These are phyloP conservation scores for Hemiprocne comata DNA, from an alignment of 2,113 vertebrate genomes.

Conservation along the genomic window DNA sequence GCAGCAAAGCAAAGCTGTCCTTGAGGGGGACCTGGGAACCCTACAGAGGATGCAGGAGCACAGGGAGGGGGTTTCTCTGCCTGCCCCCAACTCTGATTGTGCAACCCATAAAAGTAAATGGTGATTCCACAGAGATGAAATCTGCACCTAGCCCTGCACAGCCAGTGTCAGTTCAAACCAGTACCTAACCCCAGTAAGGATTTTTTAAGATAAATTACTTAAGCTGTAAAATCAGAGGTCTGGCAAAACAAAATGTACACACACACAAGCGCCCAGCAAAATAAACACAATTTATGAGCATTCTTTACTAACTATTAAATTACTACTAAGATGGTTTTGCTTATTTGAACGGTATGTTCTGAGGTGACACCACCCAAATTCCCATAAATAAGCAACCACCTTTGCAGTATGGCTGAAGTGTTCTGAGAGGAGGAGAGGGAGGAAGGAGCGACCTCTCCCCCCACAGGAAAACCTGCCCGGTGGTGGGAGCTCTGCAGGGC, in stretches of 20 bases:
- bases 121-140: neutral
- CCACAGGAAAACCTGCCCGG: rapidly evolving
- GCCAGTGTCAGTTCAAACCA: neutral
- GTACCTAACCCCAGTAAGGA: neutral
- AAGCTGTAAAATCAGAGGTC: neutral
- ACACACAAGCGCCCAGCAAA: neutral
- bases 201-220: neutral
- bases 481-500: rapidly evolving
- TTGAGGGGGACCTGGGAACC: neutral
- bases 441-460: neutral
- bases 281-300: neutral
- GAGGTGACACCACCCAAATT: rapidly evolving
- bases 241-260: neutral
- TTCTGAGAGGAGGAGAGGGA: neutral
- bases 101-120: neutral
- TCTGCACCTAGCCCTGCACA: neutral
- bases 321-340: neutral
- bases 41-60: too few relatives aligned
- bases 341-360: rapidly evolving
- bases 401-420: neutral
- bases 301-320: neutral
- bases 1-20: neutral
- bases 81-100: neutral
- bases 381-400: neutral
- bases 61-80: neutral